A percentile compares a stretch with the other conserved stretches of the same genome.
These are phyloP conservation scores for Synchiropus splendidus DNA, from an alignment of 2,113 vertebrate genomes.

Conservation along the genomic window DNA sequence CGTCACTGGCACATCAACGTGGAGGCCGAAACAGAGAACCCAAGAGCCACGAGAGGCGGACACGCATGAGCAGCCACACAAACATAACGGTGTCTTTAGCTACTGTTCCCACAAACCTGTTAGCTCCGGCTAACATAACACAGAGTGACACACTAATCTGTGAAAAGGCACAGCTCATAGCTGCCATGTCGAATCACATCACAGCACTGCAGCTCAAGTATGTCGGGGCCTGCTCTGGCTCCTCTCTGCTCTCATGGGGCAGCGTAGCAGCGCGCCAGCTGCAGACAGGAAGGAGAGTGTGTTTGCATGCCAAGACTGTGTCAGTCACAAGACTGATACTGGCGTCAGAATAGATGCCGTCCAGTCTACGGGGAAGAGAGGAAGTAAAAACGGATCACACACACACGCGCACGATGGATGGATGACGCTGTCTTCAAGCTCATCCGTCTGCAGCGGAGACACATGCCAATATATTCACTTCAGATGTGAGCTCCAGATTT, in stretches of 20 bases:
- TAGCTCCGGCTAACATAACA: conserved; percentile 13
- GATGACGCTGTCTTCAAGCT: conserved; percentile 26
- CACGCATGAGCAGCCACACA: conserved; percentile 7
- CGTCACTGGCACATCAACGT: too few species aligned
- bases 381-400: conserved; percentile 45
- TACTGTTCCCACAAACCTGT: conserved; percentile 5
- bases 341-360: conserved; percentile 28
- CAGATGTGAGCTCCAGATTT: conserved; percentile 9
- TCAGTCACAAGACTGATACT: conserved; percentile 44
- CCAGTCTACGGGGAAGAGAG: conserved; percentile 20
- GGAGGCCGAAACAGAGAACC: too few species aligned
- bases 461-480: conserved; percentile 32
- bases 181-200: conserved; percentile 40
- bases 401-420: conserved; percentile 38
- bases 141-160: conserved; percentile 24
- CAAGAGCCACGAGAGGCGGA: too few species aligned
- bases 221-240: conserved; percentile 34
- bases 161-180: conserved; percentile 27
- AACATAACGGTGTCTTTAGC: conserved; percentile 7
- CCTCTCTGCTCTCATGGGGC: conserved; percentile 42
- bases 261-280: conserved; percentile 29
- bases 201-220: conserved; percentile 30
- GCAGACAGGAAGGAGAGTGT: conserved; percentile 21
- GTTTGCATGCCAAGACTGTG: conserved; percentile 35
- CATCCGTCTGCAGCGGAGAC: conserved; percentile 39